Evolutionary conservation across 2,797 vertebrate genomes (phyloP).

Genomic region (Spatula versicolor): DNA sequence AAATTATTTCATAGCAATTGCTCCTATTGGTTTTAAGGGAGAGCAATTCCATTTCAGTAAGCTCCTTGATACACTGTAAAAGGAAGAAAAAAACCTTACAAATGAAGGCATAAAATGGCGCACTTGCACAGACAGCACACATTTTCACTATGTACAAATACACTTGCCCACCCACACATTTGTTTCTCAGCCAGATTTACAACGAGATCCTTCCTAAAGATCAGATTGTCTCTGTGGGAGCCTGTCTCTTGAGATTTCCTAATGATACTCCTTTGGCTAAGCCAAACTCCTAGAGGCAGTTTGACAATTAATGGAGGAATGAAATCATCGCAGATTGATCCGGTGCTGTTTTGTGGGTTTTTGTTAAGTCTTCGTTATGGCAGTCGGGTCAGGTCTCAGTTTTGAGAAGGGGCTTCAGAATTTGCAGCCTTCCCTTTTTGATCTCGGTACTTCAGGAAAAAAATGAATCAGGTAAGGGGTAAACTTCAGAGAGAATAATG

Average conservation of each 20-base stretch:
- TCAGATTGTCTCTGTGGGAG: conserved; percentile 36
- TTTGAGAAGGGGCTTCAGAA: not conserved
- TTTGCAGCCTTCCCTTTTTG: not conserved
- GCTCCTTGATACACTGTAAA: not conserved
- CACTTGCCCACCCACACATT: conserved; percentile 38
- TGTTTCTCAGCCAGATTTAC: conserved; percentile 30
- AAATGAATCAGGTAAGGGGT: not conserved
- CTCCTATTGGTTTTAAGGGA: not conserved
- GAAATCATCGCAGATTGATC: conserved; percentile 18
- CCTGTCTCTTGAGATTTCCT: conserved; percentile 44
- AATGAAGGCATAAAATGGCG: conserved; percentile 4
- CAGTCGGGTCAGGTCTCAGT: not conserved
- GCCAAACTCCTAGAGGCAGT: conserved; percentile 45
- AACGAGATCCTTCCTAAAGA: conserved; percentile 28
- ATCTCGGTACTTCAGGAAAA: not conserved
- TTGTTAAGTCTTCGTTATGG: not conserved
- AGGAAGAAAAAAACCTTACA: not conserved
- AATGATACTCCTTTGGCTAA: conserved; percentile 6
- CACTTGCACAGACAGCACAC: not conserved
- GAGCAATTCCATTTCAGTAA: not conserved
- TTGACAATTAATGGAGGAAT: conserved; percentile 34
- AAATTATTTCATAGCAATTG: not conserved
- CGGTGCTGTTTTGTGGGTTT: not conserved
- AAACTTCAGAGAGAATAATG: not conserved
- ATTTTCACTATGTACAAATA: conserved; percentile 17